A percentile compares a stretch with the other conserved stretches of the same genome.
These are phyloP conservation scores for Heliconius himera DNA, from an alignment of 1,140 invertebrate species.

Conservation along the genomic window DNA sequence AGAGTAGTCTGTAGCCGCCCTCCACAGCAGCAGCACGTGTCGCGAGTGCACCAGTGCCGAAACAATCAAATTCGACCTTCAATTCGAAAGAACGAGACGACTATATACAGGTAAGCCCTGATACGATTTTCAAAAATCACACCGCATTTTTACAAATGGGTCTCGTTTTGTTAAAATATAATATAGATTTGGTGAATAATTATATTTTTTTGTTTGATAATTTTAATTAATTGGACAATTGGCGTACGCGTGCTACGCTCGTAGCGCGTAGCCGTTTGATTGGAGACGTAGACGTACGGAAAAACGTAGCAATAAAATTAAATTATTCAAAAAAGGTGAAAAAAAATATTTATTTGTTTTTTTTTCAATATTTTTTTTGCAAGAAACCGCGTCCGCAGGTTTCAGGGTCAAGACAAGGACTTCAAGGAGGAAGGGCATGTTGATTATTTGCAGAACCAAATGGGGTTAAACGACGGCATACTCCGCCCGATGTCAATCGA, in stretches of 20 bases:
- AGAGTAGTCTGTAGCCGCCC: conserved; percentile 66
- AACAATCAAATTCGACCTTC: conserved; percentile 73
- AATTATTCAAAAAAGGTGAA: neutral
- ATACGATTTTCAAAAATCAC: conserved; percentile 44
- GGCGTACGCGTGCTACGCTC: conserved; percentile 46
- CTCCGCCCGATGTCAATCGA: conserved; percentile 48
- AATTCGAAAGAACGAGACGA: conserved; percentile 76
- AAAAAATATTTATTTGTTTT: neutral
- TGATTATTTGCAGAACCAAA: conserved; percentile 45
- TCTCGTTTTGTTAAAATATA: neutral
- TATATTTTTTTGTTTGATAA: neutral
- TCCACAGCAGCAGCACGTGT: conserved; percentile 56
- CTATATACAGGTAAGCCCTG: conserved; percentile 71
- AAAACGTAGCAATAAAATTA: neutral
- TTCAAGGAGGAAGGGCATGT: conserved; percentile 45
- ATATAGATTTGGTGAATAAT: neutral
- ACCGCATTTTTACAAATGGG: neutral
- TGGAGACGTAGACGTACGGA: neutral
- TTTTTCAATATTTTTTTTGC: neutral
- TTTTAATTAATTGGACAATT: neutral
- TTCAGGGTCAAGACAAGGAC: conserved; percentile 74
- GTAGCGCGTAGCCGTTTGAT: conserved; percentile 37
- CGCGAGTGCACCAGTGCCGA: conserved; percentile 65
- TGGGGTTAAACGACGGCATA: conserved; percentile 25
- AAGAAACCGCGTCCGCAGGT: conserved; percentile 25